A percentile compares a stretch with the other conserved stretches of the same genome.
Conservation (phyloP, 2,888 invertebrate species). For the Luffia ferchaultella region DNA sequence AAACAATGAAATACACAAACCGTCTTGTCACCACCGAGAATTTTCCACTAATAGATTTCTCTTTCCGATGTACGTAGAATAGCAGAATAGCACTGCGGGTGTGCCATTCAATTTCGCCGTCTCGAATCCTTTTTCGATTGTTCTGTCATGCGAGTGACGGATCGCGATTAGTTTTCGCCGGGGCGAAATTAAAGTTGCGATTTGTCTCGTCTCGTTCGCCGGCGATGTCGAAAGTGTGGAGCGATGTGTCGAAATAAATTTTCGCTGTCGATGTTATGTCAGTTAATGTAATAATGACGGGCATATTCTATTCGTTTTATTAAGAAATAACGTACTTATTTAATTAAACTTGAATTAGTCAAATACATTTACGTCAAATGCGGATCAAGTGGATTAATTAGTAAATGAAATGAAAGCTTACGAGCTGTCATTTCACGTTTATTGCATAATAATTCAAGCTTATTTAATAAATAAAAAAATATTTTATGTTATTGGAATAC, state of each 20-base stretch:
- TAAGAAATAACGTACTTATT: no score
- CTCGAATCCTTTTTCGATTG: constrained; percentile 32
- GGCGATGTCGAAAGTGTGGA: background rate
- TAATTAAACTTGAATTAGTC: no score
- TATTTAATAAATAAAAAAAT: no score
- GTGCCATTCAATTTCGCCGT: constrained; percentile 25
- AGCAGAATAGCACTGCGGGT: constrained; percentile 5
- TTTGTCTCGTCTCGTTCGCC: background rate
- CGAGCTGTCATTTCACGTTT: no score
- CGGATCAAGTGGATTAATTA: no score
- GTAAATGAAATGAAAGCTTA: no score
- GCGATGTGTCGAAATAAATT: background rate
- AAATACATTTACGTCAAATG: no score
- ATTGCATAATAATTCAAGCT: no score
- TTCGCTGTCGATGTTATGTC: no score
- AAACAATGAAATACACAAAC: background rate
- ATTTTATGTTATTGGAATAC: no score
- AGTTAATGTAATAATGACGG: no score
- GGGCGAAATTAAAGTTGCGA: background rate
- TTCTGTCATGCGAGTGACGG: constrained; percentile 33
- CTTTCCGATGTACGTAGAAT: background rate
- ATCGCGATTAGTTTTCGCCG: constrained; percentile 24
- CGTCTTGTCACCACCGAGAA: background rate
- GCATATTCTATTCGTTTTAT: no score
- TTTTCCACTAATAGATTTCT: background rate